phyloP scores from a whole-genome alignment of 1,140 invertebrate species.

The Rhizoglyphus robini region DNA sequence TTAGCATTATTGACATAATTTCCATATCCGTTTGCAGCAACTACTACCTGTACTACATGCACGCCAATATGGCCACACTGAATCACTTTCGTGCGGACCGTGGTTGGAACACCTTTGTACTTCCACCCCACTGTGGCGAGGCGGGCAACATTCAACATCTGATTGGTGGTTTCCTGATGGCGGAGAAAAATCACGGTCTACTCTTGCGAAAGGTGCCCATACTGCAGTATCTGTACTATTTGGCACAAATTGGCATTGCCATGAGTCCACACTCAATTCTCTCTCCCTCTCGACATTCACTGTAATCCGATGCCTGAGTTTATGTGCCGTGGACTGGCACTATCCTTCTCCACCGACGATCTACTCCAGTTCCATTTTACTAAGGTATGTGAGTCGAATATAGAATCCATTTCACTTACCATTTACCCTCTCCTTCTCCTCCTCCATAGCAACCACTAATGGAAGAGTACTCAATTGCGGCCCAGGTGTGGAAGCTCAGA shows the following conservation, averaged over 20 bases:
- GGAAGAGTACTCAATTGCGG: slow-evolving; percentile 99
- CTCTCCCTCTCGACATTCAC: slow-evolving; percentile 95
- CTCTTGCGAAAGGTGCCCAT: too few species aligned
- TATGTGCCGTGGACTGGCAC: too few species aligned
- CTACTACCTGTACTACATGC: too few species aligned
- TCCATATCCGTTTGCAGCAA: slow-evolving; percentile 35
- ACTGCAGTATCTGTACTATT: too few species aligned
- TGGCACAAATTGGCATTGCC: too few species aligned
- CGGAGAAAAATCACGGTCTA: slow-evolving; percentile 94
- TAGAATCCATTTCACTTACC: not conserved
- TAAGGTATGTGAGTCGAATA: slow-evolving; percentile 50
- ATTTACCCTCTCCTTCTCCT: too few species aligned
- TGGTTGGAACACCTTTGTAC: slow-evolving; percentile 83
- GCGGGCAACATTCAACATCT: slow-evolving; percentile 92
- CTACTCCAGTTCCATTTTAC: slow-evolving; percentile 98
- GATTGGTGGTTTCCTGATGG: slow-evolving; percentile 87
- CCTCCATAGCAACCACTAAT: slow-evolving; percentile 65
- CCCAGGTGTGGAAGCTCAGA: slow-evolving; percentile 95
- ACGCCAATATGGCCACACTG: too few species aligned
- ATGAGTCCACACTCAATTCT: too few species aligned
- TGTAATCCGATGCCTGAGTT: too few species aligned
- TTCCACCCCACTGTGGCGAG: slow-evolving; percentile 98
- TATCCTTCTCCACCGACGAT: too few species aligned
- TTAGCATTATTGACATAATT: not conserved
- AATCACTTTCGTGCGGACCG: slow-evolving; percentile 85